Percentiles rank a stretch among this genome's conserved stretches.
These are phyloP conservation scores for Dryobota labecula DNA, from an alignment of 2,888 invertebrate species.

Conservation along the genomic window DNA sequence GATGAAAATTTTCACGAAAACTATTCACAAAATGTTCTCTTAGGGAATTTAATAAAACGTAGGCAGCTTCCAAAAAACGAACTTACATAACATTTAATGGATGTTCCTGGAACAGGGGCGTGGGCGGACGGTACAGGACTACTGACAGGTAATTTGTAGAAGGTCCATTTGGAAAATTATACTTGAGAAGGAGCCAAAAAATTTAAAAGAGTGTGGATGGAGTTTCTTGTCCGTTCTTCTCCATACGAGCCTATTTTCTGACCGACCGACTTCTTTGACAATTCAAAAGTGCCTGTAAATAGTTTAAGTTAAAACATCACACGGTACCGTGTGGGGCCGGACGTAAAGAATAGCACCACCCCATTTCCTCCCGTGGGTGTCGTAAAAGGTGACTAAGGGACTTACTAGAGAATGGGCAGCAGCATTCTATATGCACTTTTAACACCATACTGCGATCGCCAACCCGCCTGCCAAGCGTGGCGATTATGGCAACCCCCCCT, in stretches of 20 bases:
- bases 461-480: no score
- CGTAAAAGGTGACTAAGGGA: no score
- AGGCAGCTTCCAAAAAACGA: conserved; percentile 36
- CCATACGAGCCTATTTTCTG: neutral
- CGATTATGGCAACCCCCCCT: no score
- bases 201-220: neutral
- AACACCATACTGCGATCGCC: no score
- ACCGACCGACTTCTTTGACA: neutral
- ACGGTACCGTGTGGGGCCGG: no score
- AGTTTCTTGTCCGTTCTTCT: neutral
- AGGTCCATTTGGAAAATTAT: conserved; percentile 21
- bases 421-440: no score
- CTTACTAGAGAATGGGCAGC: no score
- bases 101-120: conserved; percentile 28
- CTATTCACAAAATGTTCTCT: conserved; percentile 21
- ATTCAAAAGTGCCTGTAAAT: neutral
- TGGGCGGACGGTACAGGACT: neutral
- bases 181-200: neutral
- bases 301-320: no score
- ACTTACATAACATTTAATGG: conserved; percentile 41
- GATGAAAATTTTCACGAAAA: neutral
- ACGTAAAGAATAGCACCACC: no score
- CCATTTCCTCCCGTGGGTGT: no score
- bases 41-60: conserved; percentile 40
- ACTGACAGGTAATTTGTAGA: conserved; percentile 9